Evolutionary conservation across 2,113 vertebrate species (phyloP), one percentile per base, ranked within the genome.

Genomic region (Girardinichthys multiradiatus): DNA sequence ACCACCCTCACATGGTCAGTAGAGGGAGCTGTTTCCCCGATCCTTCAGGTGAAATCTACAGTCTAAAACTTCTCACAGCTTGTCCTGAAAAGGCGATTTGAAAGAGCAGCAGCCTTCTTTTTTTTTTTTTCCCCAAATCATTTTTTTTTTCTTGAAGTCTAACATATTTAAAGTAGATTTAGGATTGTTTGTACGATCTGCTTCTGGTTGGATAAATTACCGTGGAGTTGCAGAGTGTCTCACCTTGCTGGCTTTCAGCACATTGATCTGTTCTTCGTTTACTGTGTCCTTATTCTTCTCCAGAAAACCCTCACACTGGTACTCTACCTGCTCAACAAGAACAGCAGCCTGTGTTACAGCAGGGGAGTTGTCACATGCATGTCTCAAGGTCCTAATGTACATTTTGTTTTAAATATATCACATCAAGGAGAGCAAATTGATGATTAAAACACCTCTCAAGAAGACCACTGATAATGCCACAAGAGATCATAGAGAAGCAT

Each of bases 211-310:
- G 31, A 54, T 15, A 10, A 27, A 21, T 7, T 12, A 28, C 19
- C 10, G 28, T 17, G 19, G 6, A 12, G 17, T 1, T 2, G 57
- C 62, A 27, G 67, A 4, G 17, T 17, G 17, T 60, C 90, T 86
- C 79, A 99, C 98, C 97, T 98, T 98, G 95, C 98, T 99, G 91
- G 96, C 95, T 85, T 97, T 99, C 86, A 99, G 89, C 74, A 99
- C 97, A 68, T 95, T 95, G 90, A 99, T 98, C 94, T 99, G 98
- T 74, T 99, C 98, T 91, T 98, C 97, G 87, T 98, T 99, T 82
- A 99, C 97, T 0, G 98, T 99, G 87, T 99, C 98, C 92, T 99
- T 99, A 93, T 99, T 99, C 92, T 99, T 99, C 93, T 96, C 97
- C 76, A 99, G 92, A 93, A 99, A 99, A 27, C 97, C 97, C 29